Evolutionary conservation across 2,113 vertebrate species (phyloP).

Genomic region (Callorhinus ursinus): DNA sequence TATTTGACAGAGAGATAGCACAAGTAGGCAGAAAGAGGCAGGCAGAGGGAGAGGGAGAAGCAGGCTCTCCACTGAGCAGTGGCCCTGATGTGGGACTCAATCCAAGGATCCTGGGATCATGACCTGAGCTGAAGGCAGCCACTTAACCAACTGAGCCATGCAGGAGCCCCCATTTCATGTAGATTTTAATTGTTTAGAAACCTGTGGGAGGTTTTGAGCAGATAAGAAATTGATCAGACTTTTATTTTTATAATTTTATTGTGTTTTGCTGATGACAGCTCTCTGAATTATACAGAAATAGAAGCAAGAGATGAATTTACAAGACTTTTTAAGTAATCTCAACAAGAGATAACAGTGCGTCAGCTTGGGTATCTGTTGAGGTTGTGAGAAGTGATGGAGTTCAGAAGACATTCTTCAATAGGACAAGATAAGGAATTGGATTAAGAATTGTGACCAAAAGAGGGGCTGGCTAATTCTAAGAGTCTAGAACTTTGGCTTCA

Average conservation of each 20-base stretch:
- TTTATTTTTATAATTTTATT: background rate
- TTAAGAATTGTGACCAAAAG: background rate
- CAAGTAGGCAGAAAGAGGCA: no score
- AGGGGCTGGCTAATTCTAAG: background rate
- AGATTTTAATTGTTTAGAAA: background rate
- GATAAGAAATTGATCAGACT: background rate
- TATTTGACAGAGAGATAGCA: no score
- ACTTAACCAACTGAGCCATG: no score
- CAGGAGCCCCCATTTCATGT: no score
- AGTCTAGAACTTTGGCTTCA: background rate
- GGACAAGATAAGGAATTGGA: background rate
- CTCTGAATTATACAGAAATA: background rate
- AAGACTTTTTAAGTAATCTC: background rate
- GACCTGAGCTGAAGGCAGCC: no score
- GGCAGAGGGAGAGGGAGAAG: no score
- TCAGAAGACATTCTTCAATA: background rate
- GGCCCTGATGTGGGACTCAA: no score
- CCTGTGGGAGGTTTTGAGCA: background rate
- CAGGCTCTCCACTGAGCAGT: no score
- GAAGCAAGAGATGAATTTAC: background rate
- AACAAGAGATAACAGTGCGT: background rate
- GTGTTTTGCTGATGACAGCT: background rate
- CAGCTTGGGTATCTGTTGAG: accelerated
- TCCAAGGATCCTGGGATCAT: no score
- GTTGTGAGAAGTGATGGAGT: background rate